Conservation (phyloP, 2,797 vertebrate species). For the Tauraco hartlaubi region DNA sequence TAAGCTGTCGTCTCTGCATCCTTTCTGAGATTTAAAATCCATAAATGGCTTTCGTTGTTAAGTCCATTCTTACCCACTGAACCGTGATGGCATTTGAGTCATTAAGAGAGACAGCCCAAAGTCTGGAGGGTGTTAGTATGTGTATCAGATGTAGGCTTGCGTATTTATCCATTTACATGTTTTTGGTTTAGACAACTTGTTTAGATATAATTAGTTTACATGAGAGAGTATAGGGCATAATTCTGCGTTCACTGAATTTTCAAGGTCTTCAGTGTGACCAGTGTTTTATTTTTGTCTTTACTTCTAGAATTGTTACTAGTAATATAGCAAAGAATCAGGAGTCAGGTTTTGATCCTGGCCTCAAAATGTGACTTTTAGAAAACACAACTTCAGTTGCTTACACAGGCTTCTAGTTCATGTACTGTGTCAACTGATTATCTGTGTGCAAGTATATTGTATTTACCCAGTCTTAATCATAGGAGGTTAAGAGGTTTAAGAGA, state of each 20-base stretch:
- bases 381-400: not conserved
- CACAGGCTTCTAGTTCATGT: not conserved
- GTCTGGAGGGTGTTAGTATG: not conserved
- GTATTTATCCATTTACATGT: not conserved
- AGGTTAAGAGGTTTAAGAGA: constrained; percentile 30
- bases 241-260: not conserved
- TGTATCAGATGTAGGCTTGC: not conserved
- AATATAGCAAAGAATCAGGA: not conserved
- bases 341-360: not conserved
- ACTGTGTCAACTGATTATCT: not conserved
- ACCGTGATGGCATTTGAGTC: not conserved
- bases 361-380: not conserved
- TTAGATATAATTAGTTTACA: not conserved
- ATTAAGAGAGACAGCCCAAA: not conserved
- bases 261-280: not conserved
- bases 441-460: not conserved
- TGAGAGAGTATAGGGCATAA: not conserved
- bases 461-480: not conserved
- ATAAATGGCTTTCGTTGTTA: constrained; percentile 12
- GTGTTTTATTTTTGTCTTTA: not conserved
- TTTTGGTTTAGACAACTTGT: not conserved
- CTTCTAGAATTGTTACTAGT: not conserved
- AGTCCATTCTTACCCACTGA: not conserved
- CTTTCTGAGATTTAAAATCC: not conserved
- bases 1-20: not conserved